Evolutionary conservation across 1,140 invertebrate species (phyloP), one percentile per base, ranked within the genome.

Genomic region (Achroia grisella): DNA sequence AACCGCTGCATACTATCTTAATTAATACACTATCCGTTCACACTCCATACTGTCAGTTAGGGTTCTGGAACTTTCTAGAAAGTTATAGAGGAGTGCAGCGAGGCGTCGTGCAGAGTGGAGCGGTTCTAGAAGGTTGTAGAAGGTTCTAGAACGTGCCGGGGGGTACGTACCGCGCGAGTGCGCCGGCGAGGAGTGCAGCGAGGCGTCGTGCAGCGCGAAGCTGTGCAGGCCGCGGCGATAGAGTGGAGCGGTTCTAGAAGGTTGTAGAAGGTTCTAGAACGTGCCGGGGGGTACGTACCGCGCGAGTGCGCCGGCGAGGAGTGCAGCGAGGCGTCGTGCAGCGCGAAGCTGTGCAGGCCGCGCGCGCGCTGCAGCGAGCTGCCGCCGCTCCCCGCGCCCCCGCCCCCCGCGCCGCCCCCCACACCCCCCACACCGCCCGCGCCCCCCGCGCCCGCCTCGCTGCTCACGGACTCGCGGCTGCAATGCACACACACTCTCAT

Each of bases 281-380:
- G 17, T 23, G 17, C 17, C 17, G 17, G 2, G 17, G 17, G 6
- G 17, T 23, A 36, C 39, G 49, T 15, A 71, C 71, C 64, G 44
- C 65, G 60, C 2, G 66, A 71, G 39, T 77, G 76, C 23, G 67
- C 60, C 5, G 76, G 76, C 11, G 76, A 74, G 35, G 66, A 72
- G 50, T 68, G 70, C 13, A 69, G 63, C 23, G 66, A 71, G 8
- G 53, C 57, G 39, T 71, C 65, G 1, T 50, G 47, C 10, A 74
- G 54, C 15, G 71, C 45, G 61, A 77, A 76, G 61, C 73, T 78
- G 66, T 80, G 76, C 43, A 80, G 34, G 44, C 48, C 51, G 33
- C 48, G 35, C n/a, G 52, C 59, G 30, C 65, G 52, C 4, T 63
- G 56, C 46, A 40, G 58, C 31, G 61, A 50, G 9, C 56, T 56